Conservation (phyloP, 2,797 vertebrate genomes). For the Platyrinchus mystaceus region DNA sequence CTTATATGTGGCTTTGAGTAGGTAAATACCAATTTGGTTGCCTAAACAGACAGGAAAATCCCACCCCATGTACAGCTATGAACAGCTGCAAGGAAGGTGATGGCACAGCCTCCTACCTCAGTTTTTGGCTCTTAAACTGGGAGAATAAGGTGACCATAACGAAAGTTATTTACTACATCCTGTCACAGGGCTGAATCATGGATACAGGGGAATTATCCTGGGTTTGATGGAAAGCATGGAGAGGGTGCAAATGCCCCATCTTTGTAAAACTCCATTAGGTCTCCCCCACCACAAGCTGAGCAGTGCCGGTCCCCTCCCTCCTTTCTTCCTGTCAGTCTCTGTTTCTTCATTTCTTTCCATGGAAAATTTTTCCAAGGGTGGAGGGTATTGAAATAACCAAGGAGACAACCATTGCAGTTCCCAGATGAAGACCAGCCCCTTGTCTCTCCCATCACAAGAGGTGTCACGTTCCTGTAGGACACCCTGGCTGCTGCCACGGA, state of each 20-base stretch:
- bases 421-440: not conserved
- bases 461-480: rapidly evolving
- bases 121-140: not conserved
- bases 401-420: rapidly evolving
- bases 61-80: not conserved
- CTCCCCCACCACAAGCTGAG: not conserved
- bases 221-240: not conserved
- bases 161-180: not conserved
- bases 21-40: not conserved
- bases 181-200: not conserved
- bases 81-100: not conserved
- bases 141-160: not conserved
- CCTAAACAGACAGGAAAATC: not conserved
- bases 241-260: rapidly evolving
- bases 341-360: not conserved
- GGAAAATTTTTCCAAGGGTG: not conserved
- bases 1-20: not conserved
- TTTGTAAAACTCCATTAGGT: not conserved
- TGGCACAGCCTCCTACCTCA: not conserved
- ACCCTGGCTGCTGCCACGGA: not conserved
- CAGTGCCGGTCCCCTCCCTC: not conserved
- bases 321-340: not conserved
- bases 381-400: not conserved
- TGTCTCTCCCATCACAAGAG: not conserved
- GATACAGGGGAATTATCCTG: not conserved